Evolutionary conservation across 2,888 invertebrate species (phyloP), one percentile per base, ranked within the genome.

Genomic region (Oxyscelio sp.): DNA sequence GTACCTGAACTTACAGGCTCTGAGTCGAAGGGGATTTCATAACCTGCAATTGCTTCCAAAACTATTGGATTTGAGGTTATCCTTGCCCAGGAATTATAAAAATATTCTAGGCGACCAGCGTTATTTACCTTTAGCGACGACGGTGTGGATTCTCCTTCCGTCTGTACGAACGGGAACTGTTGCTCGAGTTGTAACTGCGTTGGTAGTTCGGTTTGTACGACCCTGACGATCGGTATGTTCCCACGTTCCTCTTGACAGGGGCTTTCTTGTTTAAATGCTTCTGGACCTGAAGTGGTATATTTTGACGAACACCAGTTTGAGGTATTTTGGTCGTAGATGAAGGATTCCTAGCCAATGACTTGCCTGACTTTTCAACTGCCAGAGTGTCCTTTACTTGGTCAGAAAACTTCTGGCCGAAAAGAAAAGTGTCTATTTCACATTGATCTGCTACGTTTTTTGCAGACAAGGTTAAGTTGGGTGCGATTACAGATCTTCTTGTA

Each of bases 351-450:
- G 56, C 22, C 24, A 56, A 34, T 17, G 31, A 5, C 17, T 27
- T 56, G 5, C 17, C 27, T 17, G 56, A 31, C 17, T 56, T 56
- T 27, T 56, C 56, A 15, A 31, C 17, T 19, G 56, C 56, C 31
- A 56, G n/a, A 3, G 9, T 34, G 9, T 56, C 56, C 15, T 56
- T 56, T 4, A 56, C 17, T 31, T 56, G 56, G n/a, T 56, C 56
- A 13, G 56, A 34, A n/a, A 56, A 56, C 13, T 56, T 56, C 1
- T n/a, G 15, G 3, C 56, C 56, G 13, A 56, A 56, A 15, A 56
- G 56, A 15, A 31, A 4, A 1, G n/a, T 9, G 15, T 34, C 31
- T 0, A 56, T 31, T 31, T 19, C 21, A 31, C 31, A 34, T 34
- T 9, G 5, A 8, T 56, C 56, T 56, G 56, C 56, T 17, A 34